Base-by-base conservation (phyloP, 2,113 vertebrate genomes). In the Cephalophus harveyi region DNA sequence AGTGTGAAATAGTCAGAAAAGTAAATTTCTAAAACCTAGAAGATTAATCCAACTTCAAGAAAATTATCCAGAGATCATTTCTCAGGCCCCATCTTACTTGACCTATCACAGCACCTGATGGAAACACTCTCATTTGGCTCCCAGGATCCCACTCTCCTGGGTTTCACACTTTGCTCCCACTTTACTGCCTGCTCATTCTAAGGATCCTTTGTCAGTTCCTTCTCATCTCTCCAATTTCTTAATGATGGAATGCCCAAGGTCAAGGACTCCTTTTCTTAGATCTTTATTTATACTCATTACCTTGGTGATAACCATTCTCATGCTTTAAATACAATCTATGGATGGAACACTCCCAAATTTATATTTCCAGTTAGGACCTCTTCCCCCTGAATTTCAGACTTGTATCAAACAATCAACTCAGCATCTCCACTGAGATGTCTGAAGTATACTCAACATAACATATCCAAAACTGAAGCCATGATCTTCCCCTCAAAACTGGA, bases 1-100 rank as follows among this genome's bases (percentile, higher is more conserved):
- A 52, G 91, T 13, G 7, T 52, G 62, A 97, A 91, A 97, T n/a
- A 84, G 94, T 40, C 50, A 93, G 64, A 97, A 88, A 94, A 81
- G 54, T 60, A 78, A 59, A 83, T 50, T 86, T 64, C 21, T 95
- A 30, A 95, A 96, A 76, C 27, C 60, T 83, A 46, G 60, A 97
- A 85, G 33, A 81, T 67, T 36, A 55, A 89, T 19, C 43, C 43
- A 85, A 91, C 2, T 54, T 12, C 52, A 81, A 79, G 36, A 89
- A 78, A 95, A 88, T 87, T 55, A 43, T 48, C 76, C 91, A 60
- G 8, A 88, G 55, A 57, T 60, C 55, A 93, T 55, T 52, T 76
- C 71, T 67, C 74, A 59, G 81, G 36, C 43, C 27, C 57, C 43
- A 60, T 46, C 16, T 43, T 48, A 40, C 25, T 25, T 81, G 64